Evolutionary conservation across 2,797 vertebrate genomes (phyloP).

Genomic region (Danio kyathit): DNA sequence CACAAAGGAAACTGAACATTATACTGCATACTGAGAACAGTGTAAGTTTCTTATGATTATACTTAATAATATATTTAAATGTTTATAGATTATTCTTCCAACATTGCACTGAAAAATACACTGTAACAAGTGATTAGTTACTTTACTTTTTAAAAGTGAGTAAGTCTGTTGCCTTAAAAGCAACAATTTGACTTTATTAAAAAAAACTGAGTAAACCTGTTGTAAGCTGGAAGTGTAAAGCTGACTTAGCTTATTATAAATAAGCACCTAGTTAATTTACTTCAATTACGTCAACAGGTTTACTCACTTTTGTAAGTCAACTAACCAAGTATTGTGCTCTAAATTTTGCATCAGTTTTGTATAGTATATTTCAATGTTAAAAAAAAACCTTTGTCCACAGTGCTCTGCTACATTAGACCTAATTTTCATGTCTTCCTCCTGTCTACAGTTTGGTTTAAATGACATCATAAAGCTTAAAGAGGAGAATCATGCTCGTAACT

Average conservation of each 20-base stretch:
- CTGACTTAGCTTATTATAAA: no score
- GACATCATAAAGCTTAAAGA: conserved; percentile 2
- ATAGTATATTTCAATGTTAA: no score
- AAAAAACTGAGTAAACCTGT: no score
- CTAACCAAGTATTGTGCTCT: not conserved
- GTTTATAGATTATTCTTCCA: not conserved
- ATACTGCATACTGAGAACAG: no score
- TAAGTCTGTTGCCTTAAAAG: no score
- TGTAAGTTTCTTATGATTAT: not conserved
- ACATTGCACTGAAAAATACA: not conserved
- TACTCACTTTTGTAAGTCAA: no score
- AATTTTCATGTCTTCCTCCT: conserved; percentile 6
- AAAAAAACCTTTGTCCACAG: not conserved
- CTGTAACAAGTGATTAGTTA: no score
- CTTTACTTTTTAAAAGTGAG: no score
- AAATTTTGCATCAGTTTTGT: not conserved
- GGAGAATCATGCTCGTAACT: not conserved
- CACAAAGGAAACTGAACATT: not conserved
- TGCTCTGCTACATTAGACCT: not conserved
- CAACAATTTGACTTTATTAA: no score
- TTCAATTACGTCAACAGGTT: no score
- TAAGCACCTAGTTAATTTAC: no score
- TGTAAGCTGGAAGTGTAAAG: no score
- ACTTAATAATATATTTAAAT: not conserved
- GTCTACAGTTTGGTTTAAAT: not conserved